Evolutionary conservation across 2,113 vertebrate species (phyloP), one percentile per base, ranked within the genome.

Genomic region (Prolemur simus): DNA sequence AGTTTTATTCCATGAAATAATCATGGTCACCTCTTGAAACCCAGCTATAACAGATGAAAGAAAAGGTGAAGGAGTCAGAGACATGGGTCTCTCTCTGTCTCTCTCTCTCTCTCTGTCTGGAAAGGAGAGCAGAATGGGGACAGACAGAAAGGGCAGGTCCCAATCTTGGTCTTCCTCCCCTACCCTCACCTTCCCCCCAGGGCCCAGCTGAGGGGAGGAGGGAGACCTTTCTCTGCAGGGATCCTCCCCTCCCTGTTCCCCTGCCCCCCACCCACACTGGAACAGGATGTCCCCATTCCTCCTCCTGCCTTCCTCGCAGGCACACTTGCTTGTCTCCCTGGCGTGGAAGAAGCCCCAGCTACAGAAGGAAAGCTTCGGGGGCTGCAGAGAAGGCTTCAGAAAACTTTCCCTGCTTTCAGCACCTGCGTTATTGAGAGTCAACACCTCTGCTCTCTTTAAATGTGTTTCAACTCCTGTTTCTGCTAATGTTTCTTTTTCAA

Each of bases 321-420:
- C 12, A n/a, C 0, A 3, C 52, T 23, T 1, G 12, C 21, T 21
- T 1, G 1, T 4, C 47, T 23, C 7, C 34, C 17, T 10, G 77
- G 34, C 18, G 2, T 23, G 1, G 27, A 23, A 63, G 5, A 76
- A 8, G 20, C n/a, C 34, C 56, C 27, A 34, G 2, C 17, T 20
- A 11, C 1, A 7, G 15, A 21, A 11, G 10, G 42, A 64, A 71
- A 64, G 14, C 58, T 37, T 83, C 81, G 3, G 2, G 45, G 47
- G n/a, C 3, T 20, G 7, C 42, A 23, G 3, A 27, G 42, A 14
- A 3, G 6, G 21, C 11, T 8, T 32, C 39, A 27, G 3, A n/a
- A 77, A 14, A 2, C 7, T 14, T 23, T 32, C 6, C 45, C 14
- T n/a, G 37, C 58, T 64, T 63, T n/a, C 52, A 6, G 18, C 3